Evolutionary conservation across 2,113 vertebrate species (phyloP), one percentile per base, ranked within the genome.

Genomic region (Nycticorax nycticorax): DNA sequence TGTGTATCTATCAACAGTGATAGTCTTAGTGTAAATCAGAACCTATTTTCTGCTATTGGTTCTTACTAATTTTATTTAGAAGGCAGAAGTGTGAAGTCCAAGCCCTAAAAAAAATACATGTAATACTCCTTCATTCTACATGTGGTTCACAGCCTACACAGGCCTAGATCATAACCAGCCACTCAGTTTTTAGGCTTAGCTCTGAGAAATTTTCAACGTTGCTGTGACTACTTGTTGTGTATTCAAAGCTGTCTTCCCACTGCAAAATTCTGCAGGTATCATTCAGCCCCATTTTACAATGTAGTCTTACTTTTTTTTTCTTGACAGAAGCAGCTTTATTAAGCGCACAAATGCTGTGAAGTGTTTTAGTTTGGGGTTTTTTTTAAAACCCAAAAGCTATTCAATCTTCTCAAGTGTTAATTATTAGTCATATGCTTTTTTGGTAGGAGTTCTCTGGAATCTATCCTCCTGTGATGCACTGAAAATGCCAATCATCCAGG

Each of bases 401-500:
- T 83, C 4, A 30, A 2, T 81, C 4, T 28, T 48, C 45, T 47
- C 56, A 71, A 59, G 3, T 66, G 12, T 48, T 95, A 64, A 63
- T 92, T 85, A 23, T 81, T 50, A 75, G 33, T 45, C 20, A 45
- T 92, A 88, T 95, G 12, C 72, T 6, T 73, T 81, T 53, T 92
- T 96, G 90, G 14, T 95, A 99, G 99, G 99, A 92, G 99, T 99
- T 92, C 98, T 99, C 60, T 99, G 99, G 99, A 99, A 99, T 96
- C 98, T 99, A 9, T 99, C 99, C 0, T 99, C 99, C 20, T 99
- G 99, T 32, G 99, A 99, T 86, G 99, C 99, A 88, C 98, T 99
- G 96, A 99, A 99, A 98, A 99, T 99, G 99, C 99, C 99, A 89
- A 99, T 99, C 96, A 99, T 99, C 98, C 99, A 99, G 97, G 99